Base-by-base conservation (phyloP, 1,140 invertebrate species). In the Brevipalpus yothersi region DNA sequence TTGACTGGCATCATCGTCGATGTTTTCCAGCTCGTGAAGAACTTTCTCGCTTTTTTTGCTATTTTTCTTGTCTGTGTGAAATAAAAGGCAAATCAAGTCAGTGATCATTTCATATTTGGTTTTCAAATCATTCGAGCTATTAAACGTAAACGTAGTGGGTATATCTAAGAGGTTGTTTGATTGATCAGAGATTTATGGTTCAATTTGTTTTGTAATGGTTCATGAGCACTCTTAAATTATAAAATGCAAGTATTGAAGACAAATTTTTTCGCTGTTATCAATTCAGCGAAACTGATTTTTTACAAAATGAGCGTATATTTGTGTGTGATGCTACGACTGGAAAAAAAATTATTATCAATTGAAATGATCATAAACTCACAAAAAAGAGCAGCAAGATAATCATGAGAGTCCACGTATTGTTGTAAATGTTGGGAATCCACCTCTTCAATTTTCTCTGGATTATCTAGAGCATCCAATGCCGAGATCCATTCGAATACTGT, bases 1-100 rank as follows among this genome's bases (percentile, higher is more conserved):
- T 69, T 91, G 85, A 73, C 91, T 88, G n/a, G 88, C 88, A 72
- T 92, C 88, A 68, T 91, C 87, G 68, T 91, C 87, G 67, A 92
- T 91, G 72, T 92, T 91, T 72, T 93, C 89, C 51, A 63, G 70
- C 71, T 90, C 86, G 63, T 76, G 79, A 58, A 91, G 73, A 51
- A 84, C 85, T 73, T 86, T 88, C 40, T 84, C 80, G 68, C 85
- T 89, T 73, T 87, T 88, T 69, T 87, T 86, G 73, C 86, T 89
- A 70, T 89, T 84, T 60, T 84, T 82, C 72, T 90, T 89, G 74
- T 91, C 88, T 93, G 59, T 17, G 57, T 60, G n/a, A 41, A 41
- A n/a, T n/a, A 41, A 21, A 51, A 51, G 49, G n/a, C 49, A 51
- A 51, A 17, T 15, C 43, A 17, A 45, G 31, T 31, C 5, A 31